phyloP scores from a whole-genome alignment of 2,113 vertebrate genomes.

The Trinectes maculatus region DNA sequence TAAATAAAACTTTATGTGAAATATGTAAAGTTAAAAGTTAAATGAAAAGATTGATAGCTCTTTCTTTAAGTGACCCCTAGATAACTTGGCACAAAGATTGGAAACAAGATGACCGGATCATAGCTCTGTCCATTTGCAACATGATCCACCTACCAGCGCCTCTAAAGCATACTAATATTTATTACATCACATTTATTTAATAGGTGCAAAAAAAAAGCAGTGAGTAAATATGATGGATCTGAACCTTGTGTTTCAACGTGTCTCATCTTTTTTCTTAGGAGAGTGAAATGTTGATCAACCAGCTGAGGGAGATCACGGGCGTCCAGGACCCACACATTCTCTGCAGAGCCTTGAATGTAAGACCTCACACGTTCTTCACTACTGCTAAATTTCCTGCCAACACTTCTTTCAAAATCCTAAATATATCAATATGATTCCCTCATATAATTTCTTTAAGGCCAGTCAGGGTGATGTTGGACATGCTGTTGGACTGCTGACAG shows the following conservation, averaged over 20 bases:
- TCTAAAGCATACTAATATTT: neutral
- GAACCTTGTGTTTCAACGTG: conserved; percentile 5
- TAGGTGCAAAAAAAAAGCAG: neutral
- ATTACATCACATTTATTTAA: neutral
- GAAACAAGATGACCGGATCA: neutral
- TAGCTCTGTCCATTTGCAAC: neutral
- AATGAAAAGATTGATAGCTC: neutral
- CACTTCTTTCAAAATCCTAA: neutral
- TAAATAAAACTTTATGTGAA: no score
- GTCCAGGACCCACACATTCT: conserved; percentile 89
- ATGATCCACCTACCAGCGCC: neutral
- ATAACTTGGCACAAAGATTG: neutral
- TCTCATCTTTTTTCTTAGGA: conserved; percentile 59
- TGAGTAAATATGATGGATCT: conserved; percentile 3
- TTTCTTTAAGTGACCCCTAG: no score
- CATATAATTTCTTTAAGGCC: conserved; percentile 75
- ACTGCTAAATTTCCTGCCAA: neutral
- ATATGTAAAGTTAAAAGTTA: no score
- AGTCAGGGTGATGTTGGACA: conserved; percentile 91
- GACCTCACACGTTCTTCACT: no score
- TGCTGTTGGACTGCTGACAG: conserved; percentile 89
- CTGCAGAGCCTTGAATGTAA: conserved; percentile 88
- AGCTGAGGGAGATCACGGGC: conserved; percentile 94
- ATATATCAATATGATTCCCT: neutral
- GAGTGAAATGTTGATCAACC: conserved; percentile 89